Base-by-base conservation (phyloP, 2,113 vertebrate genomes). In the Serinus canaria region DNA sequence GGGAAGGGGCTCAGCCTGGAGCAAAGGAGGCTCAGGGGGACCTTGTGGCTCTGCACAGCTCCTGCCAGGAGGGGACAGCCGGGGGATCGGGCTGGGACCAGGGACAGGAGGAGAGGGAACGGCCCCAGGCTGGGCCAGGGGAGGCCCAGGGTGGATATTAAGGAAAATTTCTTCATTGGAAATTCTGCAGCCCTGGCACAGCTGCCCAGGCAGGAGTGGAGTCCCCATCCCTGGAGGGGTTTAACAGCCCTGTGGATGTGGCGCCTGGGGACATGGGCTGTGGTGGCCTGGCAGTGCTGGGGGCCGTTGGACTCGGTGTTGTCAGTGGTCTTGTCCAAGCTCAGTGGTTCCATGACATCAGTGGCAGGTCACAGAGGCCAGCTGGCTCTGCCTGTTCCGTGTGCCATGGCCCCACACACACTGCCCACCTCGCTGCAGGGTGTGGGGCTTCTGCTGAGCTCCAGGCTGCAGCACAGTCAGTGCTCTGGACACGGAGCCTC, bases 391-490 rank as follows among this genome's bases (percentile, higher is more conserved):
- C 10, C 19, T 11, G 62, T 68, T 60, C 53, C 6, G 0, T 21
- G 63, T 49, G 72, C 43, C 74, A 27, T 23, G 28, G 47, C 37
- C 35, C n/a, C 27, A 3, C 41, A 11, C 23, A 0, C 21, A 0
- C 31, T 46, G 33, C 52, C 59, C n/a, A 3, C 23, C 43, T 23
- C 2, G 1, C 41, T 23, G 59, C 46, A 15, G 33, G 31, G 7
- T 1, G 4, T 5, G 11, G 2, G 13, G 53, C 37, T 37, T 1
- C 4, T 49, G 19, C 19, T 15, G 27, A 28, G 47, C 84, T 55
- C 15, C 0, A 9, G 23, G 62, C 62, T 27, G 4, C 44, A 15
- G 8, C 35, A 2, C 4, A 9, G 83, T 5, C 25, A 33, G 55
- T 28, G 83, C 62, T 13, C 8, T 59, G 72, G 25, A 4, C 41